Conservation (phyloP, 2,113 vertebrate genomes). For the Thryonomys swinderianus region DNA sequence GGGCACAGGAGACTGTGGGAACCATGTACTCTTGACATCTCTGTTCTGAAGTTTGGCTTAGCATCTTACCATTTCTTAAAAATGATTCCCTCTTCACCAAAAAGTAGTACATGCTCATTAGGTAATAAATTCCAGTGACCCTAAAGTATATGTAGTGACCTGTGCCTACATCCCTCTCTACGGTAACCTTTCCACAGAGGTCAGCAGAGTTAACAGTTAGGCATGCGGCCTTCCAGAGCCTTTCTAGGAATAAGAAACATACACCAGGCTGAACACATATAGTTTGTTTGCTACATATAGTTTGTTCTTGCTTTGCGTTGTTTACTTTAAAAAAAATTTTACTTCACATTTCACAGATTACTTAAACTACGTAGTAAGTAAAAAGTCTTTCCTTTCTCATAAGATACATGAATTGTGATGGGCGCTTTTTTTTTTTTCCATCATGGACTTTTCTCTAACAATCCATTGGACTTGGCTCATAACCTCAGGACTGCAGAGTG, state of each 20-base stretch:
- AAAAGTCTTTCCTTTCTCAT: not conserved
- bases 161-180: not conserved
- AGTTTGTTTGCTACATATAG: not conserved
- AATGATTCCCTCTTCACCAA: not conserved
- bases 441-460: not conserved
- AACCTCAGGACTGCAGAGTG: not conserved
- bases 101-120: not conserved
- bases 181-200: not conserved
- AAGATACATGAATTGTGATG: not conserved
- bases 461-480: not conserved
- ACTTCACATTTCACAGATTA: not conserved
- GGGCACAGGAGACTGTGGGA: not conserved
- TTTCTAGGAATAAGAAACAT: not conserved
- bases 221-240: not conserved
- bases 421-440: too few species aligned
- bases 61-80: not conserved
- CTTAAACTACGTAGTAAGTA: not conserved
- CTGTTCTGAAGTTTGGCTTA: constrained; percentile 25
- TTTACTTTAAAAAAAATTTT: not conserved
- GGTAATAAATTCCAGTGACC: not conserved
- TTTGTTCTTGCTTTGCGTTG: not conserved
- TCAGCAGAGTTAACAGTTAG: not conserved
- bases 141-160: not conserved
- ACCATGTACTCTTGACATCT: not conserved
- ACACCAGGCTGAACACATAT: not conserved